phyloP scores from a whole-genome alignment of 2,797 vertebrate species.

The Sebastes flavidus region DNA sequence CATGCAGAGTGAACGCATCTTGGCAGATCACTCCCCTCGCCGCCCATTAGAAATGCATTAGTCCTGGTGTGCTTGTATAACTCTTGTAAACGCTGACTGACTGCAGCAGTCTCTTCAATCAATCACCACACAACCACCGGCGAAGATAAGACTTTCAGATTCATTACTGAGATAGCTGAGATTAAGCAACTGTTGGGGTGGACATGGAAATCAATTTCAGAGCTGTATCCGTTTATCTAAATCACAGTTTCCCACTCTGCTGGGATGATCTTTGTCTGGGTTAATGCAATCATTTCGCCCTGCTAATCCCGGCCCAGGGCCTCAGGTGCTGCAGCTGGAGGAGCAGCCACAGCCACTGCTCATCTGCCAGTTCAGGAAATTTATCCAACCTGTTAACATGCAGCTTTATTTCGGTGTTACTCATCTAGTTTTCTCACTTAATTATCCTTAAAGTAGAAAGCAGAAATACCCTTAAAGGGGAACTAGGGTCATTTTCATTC shows the following conservation, averaged over 20 bases:
- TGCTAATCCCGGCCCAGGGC: conserved; percentile 51
- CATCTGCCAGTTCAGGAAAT: neutral
- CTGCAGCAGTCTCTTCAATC: conserved; percentile 29
- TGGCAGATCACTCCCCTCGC: conserved; percentile 5
- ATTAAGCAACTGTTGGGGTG: conserved; percentile 21
- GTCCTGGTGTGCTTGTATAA: conserved; percentile 12
- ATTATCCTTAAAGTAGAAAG: neutral
- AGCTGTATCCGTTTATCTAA: conserved; percentile 43
- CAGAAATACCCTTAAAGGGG: neutral
- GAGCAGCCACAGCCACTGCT: neutral
- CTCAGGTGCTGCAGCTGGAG: conserved; percentile 19
- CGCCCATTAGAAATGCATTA: conserved; percentile 38
- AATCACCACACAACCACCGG: conserved; percentile 20
- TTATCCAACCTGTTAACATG: neutral
- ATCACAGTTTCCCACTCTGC: conserved; percentile 32
- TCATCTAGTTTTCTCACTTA: neutral
- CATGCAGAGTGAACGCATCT: neutral
- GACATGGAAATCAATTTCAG: conserved; percentile 41
- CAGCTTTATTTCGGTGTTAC: neutral
- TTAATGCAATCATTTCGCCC: conserved; percentile 62
- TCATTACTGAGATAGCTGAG: conserved; percentile 19
- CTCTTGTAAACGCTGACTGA: conserved; percentile 36
- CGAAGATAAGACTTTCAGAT: conserved; percentile 20
- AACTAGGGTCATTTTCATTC: too few species aligned
- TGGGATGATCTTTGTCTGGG: conserved; percentile 37